These are phyloP conservation scores for Heptranchias perlo DNA, from an alignment of 2,113 vertebrate species.

Conservation along the genomic window DNA sequence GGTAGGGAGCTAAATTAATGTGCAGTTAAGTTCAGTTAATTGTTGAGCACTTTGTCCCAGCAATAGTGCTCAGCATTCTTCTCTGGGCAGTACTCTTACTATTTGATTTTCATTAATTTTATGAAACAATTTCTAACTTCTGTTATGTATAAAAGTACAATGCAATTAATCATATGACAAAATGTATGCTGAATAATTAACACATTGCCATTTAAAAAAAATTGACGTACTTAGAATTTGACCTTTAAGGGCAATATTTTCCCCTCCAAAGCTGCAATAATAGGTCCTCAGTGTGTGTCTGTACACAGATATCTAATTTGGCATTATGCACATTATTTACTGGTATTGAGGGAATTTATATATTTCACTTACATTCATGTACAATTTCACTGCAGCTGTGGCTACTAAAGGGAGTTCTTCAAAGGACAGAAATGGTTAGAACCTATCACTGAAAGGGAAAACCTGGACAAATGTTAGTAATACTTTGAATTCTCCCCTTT, in stretches of 20 bases:
- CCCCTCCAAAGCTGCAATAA: not conserved
- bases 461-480: not conserved
- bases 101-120: not conserved
- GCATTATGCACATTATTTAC: not conserved
- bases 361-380: not conserved
- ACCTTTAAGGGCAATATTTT: not conserved
- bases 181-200: not conserved
- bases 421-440: not conserved
- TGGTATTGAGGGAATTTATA: not conserved
- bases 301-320: not conserved
- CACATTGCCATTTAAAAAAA: not conserved
- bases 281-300: not conserved
- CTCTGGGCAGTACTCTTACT: not conserved
- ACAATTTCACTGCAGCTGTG: not conserved
- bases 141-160: not conserved
- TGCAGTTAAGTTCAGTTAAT: not conserved
- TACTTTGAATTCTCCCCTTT: not conserved
- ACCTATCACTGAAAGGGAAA: not conserved
- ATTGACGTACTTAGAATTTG: not conserved
- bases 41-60: not conserved
- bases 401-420: not conserved
- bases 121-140: not conserved
- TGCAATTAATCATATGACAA: not conserved
- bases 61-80: not conserved
- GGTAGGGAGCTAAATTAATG: not conserved